phyloP scores from a whole-genome alignment of 2,113 vertebrate genomes.

The Chaetops frenatus region DNA sequence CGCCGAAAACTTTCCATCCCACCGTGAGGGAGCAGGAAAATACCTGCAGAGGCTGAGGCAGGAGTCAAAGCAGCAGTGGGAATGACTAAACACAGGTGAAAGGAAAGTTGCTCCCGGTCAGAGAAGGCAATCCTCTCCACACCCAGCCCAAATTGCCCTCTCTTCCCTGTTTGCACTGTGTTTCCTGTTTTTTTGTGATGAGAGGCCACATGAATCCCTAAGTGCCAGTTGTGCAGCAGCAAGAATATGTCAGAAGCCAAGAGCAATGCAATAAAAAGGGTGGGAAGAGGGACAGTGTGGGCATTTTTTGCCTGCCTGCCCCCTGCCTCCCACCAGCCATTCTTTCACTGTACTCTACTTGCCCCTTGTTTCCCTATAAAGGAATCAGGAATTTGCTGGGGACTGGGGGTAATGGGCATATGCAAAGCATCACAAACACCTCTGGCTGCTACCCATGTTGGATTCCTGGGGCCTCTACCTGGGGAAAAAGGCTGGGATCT shows the following conservation, averaged over 20 bases:
- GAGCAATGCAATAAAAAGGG: background rate
- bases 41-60: background rate
- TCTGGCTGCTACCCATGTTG: accelerated
- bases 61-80: background rate
- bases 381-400: background rate
- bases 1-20: background rate
- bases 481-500: background rate
- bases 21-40: background rate
- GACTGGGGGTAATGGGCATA: accelerated
- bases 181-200: background rate
- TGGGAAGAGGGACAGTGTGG: background rate
- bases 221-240: background rate
- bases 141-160: background rate
- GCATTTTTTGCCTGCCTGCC: background rate
- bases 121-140: background rate
- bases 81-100: background rate
- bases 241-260: background rate
- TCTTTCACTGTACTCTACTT: background rate
- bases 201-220: background rate
- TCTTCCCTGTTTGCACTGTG: background rate
- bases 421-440: background rate
- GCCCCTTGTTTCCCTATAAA: accelerated
- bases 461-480: background rate
- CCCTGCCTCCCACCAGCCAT: no score
- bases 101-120: background rate